Percentiles rank a stretch among this genome's conserved stretches.
phyloP scores from a whole-genome alignment of 2,113 vertebrate species.

The Mormoops blainvillei region DNA sequence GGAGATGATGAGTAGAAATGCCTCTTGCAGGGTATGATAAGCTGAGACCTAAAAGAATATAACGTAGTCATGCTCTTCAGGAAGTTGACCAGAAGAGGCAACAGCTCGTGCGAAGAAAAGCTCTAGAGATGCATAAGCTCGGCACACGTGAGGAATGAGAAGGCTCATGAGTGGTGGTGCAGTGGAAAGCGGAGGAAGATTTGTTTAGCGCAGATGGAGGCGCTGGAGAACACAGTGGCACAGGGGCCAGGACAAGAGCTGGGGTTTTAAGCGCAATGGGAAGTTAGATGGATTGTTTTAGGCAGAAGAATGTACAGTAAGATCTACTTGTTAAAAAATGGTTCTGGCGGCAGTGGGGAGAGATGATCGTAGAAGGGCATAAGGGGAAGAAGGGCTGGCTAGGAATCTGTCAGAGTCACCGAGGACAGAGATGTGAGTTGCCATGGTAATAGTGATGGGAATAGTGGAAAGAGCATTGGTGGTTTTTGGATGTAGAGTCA shows the following conservation, averaged over 20 bases:
- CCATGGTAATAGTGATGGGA: too few species aligned
- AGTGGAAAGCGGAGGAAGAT: too few species aligned
- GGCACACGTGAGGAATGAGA: not conserved
- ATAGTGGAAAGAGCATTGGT: accelerated
- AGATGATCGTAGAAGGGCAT: not conserved
- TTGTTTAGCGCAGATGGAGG: not conserved
- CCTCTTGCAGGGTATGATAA: not conserved
- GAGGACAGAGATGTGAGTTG: not conserved
- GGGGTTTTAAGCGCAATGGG: not conserved
- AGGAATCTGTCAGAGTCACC: not conserved
- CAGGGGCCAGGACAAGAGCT: not conserved
- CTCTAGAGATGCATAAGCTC: not conserved
- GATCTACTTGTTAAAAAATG: not conserved
- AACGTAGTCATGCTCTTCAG: not conserved
- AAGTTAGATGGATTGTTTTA: not conserved
- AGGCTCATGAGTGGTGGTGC: not conserved
- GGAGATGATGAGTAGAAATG: not conserved
- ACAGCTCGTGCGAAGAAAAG: not conserved
- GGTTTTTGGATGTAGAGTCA: not conserved
- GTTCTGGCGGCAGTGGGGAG: not conserved
- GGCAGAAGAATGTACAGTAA: not conserved
- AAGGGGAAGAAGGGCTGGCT: not conserved
- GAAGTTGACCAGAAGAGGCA: not conserved
- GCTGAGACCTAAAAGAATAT: not conserved
- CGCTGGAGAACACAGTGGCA: not conserved